Percentiles rank a stretch among this genome's conserved stretches.
Conservation (phyloP, 2,113 vertebrate species). For the Ageneiosus marmoratus region DNA sequence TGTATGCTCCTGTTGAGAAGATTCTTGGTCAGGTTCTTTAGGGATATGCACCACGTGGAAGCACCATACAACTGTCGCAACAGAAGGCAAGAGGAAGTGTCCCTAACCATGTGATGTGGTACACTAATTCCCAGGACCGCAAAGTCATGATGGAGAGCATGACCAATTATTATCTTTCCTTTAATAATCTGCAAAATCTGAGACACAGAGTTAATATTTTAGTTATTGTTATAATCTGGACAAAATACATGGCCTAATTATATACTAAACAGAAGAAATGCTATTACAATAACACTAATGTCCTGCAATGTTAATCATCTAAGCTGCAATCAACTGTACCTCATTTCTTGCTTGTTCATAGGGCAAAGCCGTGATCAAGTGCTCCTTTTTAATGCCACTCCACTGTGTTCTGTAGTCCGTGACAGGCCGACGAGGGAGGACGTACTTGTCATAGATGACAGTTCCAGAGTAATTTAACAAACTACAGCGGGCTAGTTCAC, state of each 20-base stretch:
- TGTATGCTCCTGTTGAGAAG: slow-evolving; percentile 89
- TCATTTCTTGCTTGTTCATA: slow-evolving; percentile 82
- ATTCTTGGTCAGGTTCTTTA: slow-evolving; percentile 78
- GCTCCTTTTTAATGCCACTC: slow-evolving; percentile 83
- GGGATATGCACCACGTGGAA: slow-evolving; percentile 64
- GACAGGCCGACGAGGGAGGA: slow-evolving; percentile 79
- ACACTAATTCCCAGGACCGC: slow-evolving; percentile 78
- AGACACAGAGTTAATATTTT: background rate
- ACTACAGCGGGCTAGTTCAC: slow-evolving; percentile 89
- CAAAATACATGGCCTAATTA: no score
- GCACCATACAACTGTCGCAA: slow-evolving; percentile 73
- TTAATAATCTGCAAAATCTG: slow-evolving; percentile 85
- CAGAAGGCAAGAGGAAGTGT: slow-evolving; percentile 74
- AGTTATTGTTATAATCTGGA: background rate
- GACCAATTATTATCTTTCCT: slow-evolving; percentile 89
- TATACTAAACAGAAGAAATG: background rate
- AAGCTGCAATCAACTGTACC: slow-evolving; percentile 55
- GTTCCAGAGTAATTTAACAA: slow-evolving; percentile 84
- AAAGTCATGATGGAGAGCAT: slow-evolving; percentile 89
- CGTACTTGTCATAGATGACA: slow-evolving; percentile 86
- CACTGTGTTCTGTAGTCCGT: slow-evolving; percentile 88
- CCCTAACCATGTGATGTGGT: slow-evolving; percentile 79
- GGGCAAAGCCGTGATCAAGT: slow-evolving; percentile 78
- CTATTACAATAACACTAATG: background rate
- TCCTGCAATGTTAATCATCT: background rate